Base-by-base conservation (phyloP, 2,113 vertebrate species). In the Brienomyrus brachyistius region DNA sequence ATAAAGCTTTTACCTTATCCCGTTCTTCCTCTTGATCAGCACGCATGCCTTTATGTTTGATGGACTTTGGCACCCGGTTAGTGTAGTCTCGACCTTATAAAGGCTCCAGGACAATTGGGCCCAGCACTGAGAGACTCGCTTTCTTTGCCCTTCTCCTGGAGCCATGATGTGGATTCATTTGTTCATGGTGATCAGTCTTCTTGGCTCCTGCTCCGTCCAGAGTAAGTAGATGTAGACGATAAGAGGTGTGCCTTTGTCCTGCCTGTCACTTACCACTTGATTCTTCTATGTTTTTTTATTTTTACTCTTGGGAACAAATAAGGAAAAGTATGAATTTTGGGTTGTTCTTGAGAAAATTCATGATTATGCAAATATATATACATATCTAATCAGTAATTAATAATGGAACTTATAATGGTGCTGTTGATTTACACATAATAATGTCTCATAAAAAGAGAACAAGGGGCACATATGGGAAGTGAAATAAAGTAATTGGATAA, bases 101-200 rank as follows among this genome's bases (percentile, higher is more conserved):
- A 27, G 9, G 3, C 62, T 70, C 62, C 7, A 10, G 62, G n/a
- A 70, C 62, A 10, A 13, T 70, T 11, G 10, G n/a, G 27, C 10
- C 62, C 62, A 90, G 90, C 48, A 43, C 43, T 89, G 91, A 91
- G 88, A 91, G 89, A 13, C 93, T 92, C 91, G 91, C 92, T 90
- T 43, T 92, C 85, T 86, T 87, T 85, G 27, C 90, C 89, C 77
- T 90, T 88, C 66, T 56, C 23, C 85, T 35, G 51, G 6, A 90
- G 94, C 93, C 92, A 95, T 95, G 95, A 93, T 91, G 93, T 91
- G 94, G 94, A 93, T 95, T 93, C 95, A 93, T 92, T 93, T 96
- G n/a, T n/a, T n/a, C n/a, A n/a, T n/a, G 95, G 94, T 93, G 94
- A 94, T 94, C 52, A 95, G 92, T 90, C 90, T 80, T 5, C 74